These are phyloP conservation scores for Clarias laeviceps DNA, from an alignment of 2,797 vertebrate genomes.

Conservation along the genomic window DNA sequence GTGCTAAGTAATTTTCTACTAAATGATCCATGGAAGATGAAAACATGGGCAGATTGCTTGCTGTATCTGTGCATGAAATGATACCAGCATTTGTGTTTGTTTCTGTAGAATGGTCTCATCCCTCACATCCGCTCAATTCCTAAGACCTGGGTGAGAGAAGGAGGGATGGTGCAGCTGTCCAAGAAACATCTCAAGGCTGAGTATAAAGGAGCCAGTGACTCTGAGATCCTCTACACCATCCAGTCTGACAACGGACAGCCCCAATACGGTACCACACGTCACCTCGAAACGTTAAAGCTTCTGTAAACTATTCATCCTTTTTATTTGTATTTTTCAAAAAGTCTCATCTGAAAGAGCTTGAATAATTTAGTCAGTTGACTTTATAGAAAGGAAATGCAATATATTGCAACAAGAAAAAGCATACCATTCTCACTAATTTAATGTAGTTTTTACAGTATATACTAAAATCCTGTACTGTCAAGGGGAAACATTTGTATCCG, in stretches of 20 bases:
- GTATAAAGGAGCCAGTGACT: constrained; percentile 73
- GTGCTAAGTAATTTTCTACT: neutral
- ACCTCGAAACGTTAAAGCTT: neutral
- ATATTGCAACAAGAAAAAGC: neutral
- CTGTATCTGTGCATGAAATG: neutral
- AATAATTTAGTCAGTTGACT: neutral
- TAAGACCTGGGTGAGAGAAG: constrained; percentile 88
- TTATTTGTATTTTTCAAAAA: neutral
- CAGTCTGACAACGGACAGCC: constrained; percentile 68
- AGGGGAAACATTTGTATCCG: neutral
- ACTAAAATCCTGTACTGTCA: neutral
- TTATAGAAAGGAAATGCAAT: neutral
- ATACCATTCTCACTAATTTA: neutral
- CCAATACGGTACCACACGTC: constrained; percentile 76
- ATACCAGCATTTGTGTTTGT: neutral
- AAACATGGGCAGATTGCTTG: neutral
- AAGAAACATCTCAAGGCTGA: constrained; percentile 78
- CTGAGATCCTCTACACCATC: constrained; percentile 85
- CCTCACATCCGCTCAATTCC: constrained; percentile 75
- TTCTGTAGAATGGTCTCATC: constrained; percentile 68
- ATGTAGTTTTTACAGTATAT: neutral
- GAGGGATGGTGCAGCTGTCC: constrained; percentile 89
- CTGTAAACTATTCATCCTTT: neutral
- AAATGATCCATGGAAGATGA: neutral
- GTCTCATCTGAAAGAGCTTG: neutral